These are phyloP conservation scores for Meteorus sp. DNA, from an alignment of 1,140 invertebrate genomes.

Conservation along the genomic window DNA sequence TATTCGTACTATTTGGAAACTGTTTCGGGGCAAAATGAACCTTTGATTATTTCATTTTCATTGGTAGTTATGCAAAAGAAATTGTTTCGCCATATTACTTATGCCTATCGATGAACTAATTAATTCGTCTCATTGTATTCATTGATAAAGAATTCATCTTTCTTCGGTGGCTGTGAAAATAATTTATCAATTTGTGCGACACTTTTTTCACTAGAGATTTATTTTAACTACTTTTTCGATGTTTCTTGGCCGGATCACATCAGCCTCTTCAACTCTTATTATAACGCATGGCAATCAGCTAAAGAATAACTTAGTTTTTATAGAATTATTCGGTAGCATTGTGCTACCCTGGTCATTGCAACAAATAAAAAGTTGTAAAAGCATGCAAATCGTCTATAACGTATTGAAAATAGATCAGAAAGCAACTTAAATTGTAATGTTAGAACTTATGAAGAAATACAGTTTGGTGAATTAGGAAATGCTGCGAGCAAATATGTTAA, in stretches of 20 bases:
- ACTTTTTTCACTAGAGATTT: not conserved
- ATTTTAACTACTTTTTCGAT: not conserved
- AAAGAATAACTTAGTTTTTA: constrained; percentile 61
- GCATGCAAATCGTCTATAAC: constrained; percentile 16
- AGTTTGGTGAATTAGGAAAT: too few species aligned
- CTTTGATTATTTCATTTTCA: too few species aligned
- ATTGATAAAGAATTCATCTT: too few species aligned
- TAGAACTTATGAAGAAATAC: too few species aligned
- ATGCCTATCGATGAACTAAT: too few species aligned
- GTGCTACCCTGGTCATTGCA: constrained; percentile 32
- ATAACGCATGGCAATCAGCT: constrained; percentile 61
- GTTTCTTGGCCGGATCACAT: constrained; percentile 2
- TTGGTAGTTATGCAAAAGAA: too few species aligned
- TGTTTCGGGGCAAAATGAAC: constrained; percentile 31
- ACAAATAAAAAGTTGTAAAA: constrained; percentile 26
- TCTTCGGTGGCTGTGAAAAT: too few species aligned
- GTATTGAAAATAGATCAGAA: constrained; percentile 16
- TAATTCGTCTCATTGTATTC: too few species aligned
- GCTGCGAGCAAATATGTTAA: too few species aligned
- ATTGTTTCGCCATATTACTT: not conserved
- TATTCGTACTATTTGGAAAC: constrained; percentile 55
- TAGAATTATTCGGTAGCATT: constrained; percentile 52
- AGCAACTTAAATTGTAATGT: constrained; percentile 26
- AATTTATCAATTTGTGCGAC: too few species aligned
- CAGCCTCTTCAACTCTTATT: constrained; percentile 43